Evolutionary conservation across 2,888 invertebrate genomes (phyloP).

Genomic region (Schrankia costaestrigalis): DNA sequence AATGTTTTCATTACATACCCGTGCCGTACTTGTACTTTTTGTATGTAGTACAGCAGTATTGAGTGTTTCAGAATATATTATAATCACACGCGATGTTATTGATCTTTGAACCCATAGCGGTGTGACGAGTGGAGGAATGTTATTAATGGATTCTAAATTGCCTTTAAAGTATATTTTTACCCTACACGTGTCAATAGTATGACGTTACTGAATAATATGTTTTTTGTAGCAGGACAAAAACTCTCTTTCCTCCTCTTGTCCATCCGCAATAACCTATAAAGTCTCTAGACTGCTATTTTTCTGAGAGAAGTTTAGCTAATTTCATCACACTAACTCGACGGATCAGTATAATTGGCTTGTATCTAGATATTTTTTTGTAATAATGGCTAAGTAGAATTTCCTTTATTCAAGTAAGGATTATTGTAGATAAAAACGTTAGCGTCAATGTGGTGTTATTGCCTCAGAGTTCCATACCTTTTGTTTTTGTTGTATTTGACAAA

Average conservation of each 20-base stretch:
- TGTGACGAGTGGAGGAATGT: conserved; percentile 51
- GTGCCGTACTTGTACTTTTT: background rate
- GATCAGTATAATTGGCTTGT: background rate
- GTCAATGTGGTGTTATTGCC: no score
- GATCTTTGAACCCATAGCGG: conserved; percentile 20
- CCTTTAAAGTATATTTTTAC: conserved; percentile 60
- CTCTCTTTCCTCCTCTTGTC: no score
- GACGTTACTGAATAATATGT: conserved; percentile 30
- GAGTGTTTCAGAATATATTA: conserved; percentile 3
- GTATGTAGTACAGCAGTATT: background rate
- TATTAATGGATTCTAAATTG: conserved; percentile 71
- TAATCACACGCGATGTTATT: conserved; percentile 12
- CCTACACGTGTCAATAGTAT: conserved; percentile 44
- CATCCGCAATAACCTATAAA: no score
- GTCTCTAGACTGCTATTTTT: no score
- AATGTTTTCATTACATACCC: background rate
- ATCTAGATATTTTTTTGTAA: no score
- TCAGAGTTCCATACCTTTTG: no score
- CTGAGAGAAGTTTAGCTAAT: conserved; percentile 5
- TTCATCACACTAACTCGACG: background rate
- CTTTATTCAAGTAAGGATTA: no score
- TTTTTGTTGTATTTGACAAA: no score
- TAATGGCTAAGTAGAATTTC: no score
- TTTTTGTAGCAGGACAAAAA: no score
- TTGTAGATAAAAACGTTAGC: no score